Percentiles rank a stretch among this genome's conserved stretches.
phyloP scores from a whole-genome alignment of 1,140 invertebrate genomes.

The Heliothis virescens region DNA sequence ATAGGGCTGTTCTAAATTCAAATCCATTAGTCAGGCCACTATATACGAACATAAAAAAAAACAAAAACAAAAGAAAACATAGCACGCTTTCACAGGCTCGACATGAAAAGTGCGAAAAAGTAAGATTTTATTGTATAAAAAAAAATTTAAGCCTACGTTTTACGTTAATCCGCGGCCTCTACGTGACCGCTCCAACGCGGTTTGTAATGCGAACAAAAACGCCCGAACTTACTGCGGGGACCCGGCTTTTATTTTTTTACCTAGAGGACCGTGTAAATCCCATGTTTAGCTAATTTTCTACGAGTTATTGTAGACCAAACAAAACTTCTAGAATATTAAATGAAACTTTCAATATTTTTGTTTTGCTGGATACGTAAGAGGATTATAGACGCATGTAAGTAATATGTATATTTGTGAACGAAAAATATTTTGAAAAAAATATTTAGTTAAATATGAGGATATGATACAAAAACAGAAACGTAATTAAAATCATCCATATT shows the following conservation, averaged over 20 bases:
- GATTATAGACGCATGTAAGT: too few relatives aligned
- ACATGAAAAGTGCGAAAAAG: slow-evolving; percentile 19
- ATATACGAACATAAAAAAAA: background rate
- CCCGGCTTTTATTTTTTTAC: slow-evolving; percentile 6
- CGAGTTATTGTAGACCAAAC: background rate
- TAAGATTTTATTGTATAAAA: slow-evolving; percentile 36
- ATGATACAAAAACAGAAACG: too few relatives aligned
- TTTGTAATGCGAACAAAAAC: slow-evolving; percentile 25
- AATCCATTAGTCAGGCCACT: background rate
- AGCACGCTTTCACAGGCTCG: background rate
- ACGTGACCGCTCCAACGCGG: slow-evolving; percentile 26
- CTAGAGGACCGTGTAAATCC: background rate
- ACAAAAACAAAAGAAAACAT: slow-evolving; percentile 9
- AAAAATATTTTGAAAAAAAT: too few relatives aligned
- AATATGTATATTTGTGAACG: too few relatives aligned
- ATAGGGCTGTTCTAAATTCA: background rate
- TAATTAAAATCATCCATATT: too few relatives aligned
- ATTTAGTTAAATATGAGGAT: too few relatives aligned
- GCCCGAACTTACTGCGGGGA: background rate
- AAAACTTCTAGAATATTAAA: too few relatives aligned
- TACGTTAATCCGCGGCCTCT: slow-evolving; percentile 29
- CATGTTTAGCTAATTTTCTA: slow-evolving; percentile 9
- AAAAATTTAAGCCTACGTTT: slow-evolving; percentile 13
- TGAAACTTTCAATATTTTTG: too few relatives aligned
- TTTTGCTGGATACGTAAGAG: too few relatives aligned